Evolutionary conservation across 2,888 invertebrate species (phyloP), one percentile per base, ranked within the genome.

Genomic region (Parapristionchus giblindavisi): DNA sequence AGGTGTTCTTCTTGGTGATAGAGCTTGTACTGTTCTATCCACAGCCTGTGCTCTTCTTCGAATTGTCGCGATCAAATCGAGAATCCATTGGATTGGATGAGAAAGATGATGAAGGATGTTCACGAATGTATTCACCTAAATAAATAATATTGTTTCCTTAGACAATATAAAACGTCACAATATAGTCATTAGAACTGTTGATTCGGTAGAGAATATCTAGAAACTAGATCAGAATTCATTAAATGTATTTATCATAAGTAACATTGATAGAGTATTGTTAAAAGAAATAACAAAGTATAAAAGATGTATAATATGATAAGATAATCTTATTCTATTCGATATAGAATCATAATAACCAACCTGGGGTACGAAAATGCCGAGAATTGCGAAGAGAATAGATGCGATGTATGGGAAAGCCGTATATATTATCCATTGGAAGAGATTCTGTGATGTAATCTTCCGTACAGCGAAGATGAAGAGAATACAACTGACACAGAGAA

Each of bases 361-460:
- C 68, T 68, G 68, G 14, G 68, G 68, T 14, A 68, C 68, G 68
- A 68, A 68, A 27, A 68, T 68, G 5, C 68, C 68, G 11, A 68
- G 68, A 29, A 68, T 52, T 24, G 68, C 52, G 68, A 68, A 68
- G 5, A 38, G 34, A 2, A 68, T 68, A 32, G 68, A 68, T 2
- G 68, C 34, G 34, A 51, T 32, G 52, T 68, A 68, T 6, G 68
- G 68, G 52, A 68, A 14, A 4, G 52, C 51, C n/a, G 68, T 68
- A 24, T 68, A 68, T 36, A 68, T 3, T 6, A 52, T 34, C 68
- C 68, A 68, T n/a, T 68, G 68, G n/a, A 68, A 14, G 34, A 68
- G 29, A 34, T 52, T 52, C 24, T 68, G 68, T 21, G 34, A 38
- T 6, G 68, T 52, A 14, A 68, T 14, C 52, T 21, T 29, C 52